Conservation (phyloP, 2,797 vertebrate genomes). For the Phoxinus dragarum region DNA sequence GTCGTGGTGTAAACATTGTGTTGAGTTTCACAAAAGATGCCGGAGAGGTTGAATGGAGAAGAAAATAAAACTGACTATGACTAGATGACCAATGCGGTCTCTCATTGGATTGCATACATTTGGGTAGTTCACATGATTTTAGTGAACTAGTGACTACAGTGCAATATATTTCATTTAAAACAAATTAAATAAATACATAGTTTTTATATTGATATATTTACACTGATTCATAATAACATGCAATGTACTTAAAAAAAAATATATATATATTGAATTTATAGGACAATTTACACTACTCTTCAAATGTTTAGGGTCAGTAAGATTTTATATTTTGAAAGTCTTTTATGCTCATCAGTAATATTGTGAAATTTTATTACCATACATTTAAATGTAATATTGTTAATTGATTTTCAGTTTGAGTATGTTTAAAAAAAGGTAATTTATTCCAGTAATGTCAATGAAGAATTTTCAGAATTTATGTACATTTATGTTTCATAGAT, state of each 20-base stretch:
- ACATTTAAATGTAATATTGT: too few species aligned
- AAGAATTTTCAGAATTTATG: too few species aligned
- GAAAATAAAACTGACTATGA: not conserved
- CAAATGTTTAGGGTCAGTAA: not conserved
- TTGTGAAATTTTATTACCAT: too few species aligned
- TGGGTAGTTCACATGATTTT: too few species aligned
- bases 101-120: not conserved
- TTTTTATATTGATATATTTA: not conserved
- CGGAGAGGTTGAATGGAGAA: not conserved
- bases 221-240: not conserved
- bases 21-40: constrained; percentile 60
- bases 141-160: not conserved
- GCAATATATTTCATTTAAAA: not conserved
- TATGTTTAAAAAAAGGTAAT: too few species aligned
- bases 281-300: not conserved
- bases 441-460: too few species aligned
- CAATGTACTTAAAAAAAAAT: not conserved
- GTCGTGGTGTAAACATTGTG: constrained; percentile 60
- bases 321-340: too few species aligned
- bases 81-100: too few species aligned
- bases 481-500: not conserved
- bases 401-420: too few species aligned
- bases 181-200: not conserved
- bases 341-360: too few species aligned
- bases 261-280: not conserved